Base-by-base conservation (phyloP, 2,888 invertebrate genomes). In the Drosophila pseudotalamancana region DNA sequence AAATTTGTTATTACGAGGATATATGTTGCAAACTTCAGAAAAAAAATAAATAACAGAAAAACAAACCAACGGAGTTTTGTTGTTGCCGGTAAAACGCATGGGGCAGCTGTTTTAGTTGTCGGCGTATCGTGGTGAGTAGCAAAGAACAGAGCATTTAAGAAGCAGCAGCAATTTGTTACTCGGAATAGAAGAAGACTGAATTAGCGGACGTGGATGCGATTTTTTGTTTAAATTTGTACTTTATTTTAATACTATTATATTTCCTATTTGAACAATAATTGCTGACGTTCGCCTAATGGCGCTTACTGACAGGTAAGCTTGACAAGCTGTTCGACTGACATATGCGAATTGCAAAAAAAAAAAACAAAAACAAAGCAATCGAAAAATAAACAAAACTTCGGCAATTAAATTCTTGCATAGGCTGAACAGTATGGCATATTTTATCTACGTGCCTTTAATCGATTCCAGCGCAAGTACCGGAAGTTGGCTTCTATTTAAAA, bases 161-260 rank as follows among this genome's bases (percentile, higher is more conserved):
- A 63, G 71, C 27, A 64, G 54, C 34, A 53, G 18, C 9, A 31
- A 34, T 63, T 53, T 61, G 45, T 37, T 57, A 29, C 31, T 39
- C 34, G 4, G 53, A 53, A 42, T 42, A 50, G 39, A 64, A 69
- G 40, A 64, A 73, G 62, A 77, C 59, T 35, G 42, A 61, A 37
- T 57, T 67, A 35, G 73, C 37, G 49, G 53, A 72, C 72, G 73
- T 73, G 73, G 73, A 62, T 35, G 16, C 6, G 8, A 32, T 27
- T 48, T 40, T 21, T 51, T 8, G n/a, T 48, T 57, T 29, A 34
- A 50, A 37, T 42, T 49, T 16, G 6, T 35, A 14, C 16, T 12
- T 42, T 23, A 21, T 34, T 32, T 9, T 16, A 29, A 34, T 12
- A 59, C 40, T 6, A 19, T 6, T 16, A 1, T 39, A 4, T 32